phyloP scores from a whole-genome alignment of 2,888 invertebrate species.

The Congeria kusceri region DNA sequence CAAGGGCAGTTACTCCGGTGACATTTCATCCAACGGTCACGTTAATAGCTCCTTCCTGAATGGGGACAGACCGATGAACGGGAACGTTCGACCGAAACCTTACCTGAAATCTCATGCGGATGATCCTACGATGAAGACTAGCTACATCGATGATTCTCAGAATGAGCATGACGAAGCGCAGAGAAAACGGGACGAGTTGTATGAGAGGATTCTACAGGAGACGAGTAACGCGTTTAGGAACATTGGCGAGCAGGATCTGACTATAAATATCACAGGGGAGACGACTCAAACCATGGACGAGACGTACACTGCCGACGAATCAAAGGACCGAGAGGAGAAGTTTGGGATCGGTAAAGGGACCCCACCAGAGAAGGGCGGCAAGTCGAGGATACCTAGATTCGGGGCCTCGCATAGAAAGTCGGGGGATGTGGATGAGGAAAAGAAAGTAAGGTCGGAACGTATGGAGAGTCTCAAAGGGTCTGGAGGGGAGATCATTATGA shows the following conservation, averaged over 20 bases:
- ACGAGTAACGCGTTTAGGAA: constrained; percentile 72
- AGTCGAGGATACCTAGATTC: constrained; percentile 36
- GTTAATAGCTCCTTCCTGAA: constrained; percentile 28
- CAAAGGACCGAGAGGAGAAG: background rate
- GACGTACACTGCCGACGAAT: constrained; percentile 32
- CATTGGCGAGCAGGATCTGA: constrained; percentile 48
- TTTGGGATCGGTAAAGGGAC: constrained; percentile 3
- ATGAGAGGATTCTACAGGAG: constrained; percentile 72
- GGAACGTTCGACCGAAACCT: constrained; percentile 57
- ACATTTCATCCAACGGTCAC: constrained; percentile 60
- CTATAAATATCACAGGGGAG: constrained; percentile 47
- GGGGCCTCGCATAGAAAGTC: constrained; percentile 16
- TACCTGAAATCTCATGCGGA: constrained; percentile 42
- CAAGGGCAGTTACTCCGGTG: constrained; percentile 61
- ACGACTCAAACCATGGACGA: constrained; percentile 39
- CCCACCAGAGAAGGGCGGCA: constrained; percentile 11
- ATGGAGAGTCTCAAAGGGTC: constrained; percentile 51
- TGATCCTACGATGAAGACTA: constrained; percentile 68
- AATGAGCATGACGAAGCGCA: constrained; percentile 47
- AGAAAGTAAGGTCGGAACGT: constrained; percentile 34
- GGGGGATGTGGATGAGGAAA: constrained; percentile 35
- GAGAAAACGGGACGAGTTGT: constrained; percentile 73
- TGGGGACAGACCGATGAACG: constrained; percentile 27
- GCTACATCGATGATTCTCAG: constrained; percentile 52
- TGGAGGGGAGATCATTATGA: constrained; percentile 61